phyloP scores from a whole-genome alignment of 2,888 invertebrate genomes.

The Dendrolimus pini region DNA sequence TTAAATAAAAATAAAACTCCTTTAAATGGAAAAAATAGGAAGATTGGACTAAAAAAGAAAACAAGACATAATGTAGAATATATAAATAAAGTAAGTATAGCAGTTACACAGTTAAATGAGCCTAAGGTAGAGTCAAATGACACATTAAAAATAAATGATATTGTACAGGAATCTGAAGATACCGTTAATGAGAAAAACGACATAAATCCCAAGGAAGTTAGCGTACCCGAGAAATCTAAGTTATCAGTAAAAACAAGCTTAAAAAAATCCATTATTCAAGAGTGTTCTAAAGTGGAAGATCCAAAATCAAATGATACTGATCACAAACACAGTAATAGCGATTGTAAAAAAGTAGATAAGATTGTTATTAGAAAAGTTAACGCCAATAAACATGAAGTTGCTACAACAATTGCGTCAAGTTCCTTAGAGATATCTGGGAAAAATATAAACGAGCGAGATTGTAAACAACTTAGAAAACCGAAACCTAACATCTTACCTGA shows the following conservation, averaged over 20 bases:
- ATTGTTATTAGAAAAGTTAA: constrained; percentile 1
- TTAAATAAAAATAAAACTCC: neutral
- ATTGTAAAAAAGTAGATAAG: neutral
- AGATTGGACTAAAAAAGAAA: neutral
- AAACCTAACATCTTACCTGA: neutral
- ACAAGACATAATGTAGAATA: constrained; percentile 5
- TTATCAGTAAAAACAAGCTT: too few relatives aligned
- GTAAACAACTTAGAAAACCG: neutral
- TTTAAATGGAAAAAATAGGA: too few relatives aligned
- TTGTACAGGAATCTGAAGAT: constrained; percentile 1
- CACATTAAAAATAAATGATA: neutral
- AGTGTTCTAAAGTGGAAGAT: too few relatives aligned
- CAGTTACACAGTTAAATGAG: neutral
- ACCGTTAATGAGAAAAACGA: neutral
- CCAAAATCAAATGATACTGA: neutral
- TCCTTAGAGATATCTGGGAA: neutral
- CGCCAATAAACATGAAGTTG: constrained; percentile 4
- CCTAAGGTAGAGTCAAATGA: neutral
- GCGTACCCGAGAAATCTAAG: too few relatives aligned
- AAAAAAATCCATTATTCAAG: too few relatives aligned
- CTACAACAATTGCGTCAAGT: neutral
- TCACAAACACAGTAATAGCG: neutral
- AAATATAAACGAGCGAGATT: neutral
- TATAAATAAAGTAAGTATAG: constrained; percentile 7
- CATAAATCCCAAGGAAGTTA: too few relatives aligned